These are phyloP conservation scores for Ericerus pela DNA, from an alignment of 1,140 invertebrate genomes.

Conservation along the genomic window DNA sequence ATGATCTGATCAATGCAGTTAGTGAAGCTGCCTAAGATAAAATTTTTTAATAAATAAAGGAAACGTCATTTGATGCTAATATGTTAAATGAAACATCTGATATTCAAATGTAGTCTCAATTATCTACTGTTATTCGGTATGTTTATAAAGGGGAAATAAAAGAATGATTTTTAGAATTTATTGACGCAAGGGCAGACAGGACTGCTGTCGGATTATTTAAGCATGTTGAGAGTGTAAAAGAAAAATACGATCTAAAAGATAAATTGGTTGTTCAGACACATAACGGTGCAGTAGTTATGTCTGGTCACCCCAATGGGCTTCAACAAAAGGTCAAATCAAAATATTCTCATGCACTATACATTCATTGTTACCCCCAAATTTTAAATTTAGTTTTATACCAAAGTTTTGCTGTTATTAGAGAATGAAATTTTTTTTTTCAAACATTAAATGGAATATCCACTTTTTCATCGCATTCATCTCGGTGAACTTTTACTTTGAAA, in stretches of 20 bases:
- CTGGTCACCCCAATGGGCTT: conserved; percentile 13
- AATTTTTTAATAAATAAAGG: conserved; percentile 25
- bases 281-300: conserved; percentile 19
- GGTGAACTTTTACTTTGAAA: no score
- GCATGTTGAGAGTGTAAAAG: neutral
- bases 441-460: no score
- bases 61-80: conserved; percentile 24
- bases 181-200: conserved; percentile 9
- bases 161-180: conserved; percentile 33
- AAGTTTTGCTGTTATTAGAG: no score
- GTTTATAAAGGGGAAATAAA: conserved; percentile 42
- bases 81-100: conserved; percentile 28
- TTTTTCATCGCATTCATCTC: no score
- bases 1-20: conserved; percentile 27
- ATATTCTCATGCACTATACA: conserved; percentile 17
- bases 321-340: conserved; percentile 16
- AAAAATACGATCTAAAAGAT: neutral
- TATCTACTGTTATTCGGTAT: conserved; percentile 24
- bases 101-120: conserved; percentile 23
- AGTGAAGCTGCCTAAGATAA: conserved; percentile 24
- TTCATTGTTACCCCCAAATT: conserved; percentile 21
- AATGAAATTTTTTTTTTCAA: no score
- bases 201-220: conserved; percentile 1
- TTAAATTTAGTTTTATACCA: conserved; percentile 23
- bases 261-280: conserved; percentile 19